phyloP scores from a whole-genome alignment of 2,797 vertebrate species.

The Cheirogaleus major region DNA sequence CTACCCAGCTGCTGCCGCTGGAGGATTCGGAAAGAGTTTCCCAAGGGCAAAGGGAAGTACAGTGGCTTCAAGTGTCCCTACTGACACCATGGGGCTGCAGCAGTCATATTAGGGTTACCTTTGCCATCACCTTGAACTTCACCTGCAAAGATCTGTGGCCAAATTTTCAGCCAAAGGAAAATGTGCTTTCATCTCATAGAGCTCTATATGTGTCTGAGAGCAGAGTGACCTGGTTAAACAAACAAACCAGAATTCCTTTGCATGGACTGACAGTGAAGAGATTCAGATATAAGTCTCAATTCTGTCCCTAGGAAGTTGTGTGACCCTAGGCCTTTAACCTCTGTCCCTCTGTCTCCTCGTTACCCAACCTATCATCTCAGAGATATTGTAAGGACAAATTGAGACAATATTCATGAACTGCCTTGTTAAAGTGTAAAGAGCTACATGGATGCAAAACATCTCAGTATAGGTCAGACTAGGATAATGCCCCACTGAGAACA shows the following conservation, averaged over 20 bases:
- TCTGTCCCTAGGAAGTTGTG: not conserved
- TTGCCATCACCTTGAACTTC: not conserved
- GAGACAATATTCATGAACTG: not conserved
- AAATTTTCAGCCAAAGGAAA: not conserved
- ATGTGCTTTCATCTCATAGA: not conserved
- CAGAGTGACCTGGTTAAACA: not conserved
- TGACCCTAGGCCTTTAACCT: not conserved
- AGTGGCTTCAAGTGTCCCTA: conserved; percentile 80
- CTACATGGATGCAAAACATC: not conserved
- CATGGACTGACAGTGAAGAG: not conserved
- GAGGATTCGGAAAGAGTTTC: conserved; percentile 86
- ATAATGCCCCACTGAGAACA: not conserved
- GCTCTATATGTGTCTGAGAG: not conserved
- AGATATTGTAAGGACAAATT: not conserved
- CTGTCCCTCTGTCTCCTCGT: not conserved
- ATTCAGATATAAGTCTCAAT: not conserved
- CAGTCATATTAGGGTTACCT: not conserved
- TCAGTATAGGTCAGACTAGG: not conserved
- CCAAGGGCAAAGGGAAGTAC: conserved; percentile 83
- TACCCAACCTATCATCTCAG: not conserved
- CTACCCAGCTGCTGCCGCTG: conserved; percentile 90
- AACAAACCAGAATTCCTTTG: not conserved
- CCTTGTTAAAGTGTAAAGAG: not conserved
- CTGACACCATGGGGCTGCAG: not conserved
- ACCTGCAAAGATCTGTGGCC: not conserved